Conservation (phyloP, 2,797 vertebrate genomes). For the Coregonus sp. region DNA sequence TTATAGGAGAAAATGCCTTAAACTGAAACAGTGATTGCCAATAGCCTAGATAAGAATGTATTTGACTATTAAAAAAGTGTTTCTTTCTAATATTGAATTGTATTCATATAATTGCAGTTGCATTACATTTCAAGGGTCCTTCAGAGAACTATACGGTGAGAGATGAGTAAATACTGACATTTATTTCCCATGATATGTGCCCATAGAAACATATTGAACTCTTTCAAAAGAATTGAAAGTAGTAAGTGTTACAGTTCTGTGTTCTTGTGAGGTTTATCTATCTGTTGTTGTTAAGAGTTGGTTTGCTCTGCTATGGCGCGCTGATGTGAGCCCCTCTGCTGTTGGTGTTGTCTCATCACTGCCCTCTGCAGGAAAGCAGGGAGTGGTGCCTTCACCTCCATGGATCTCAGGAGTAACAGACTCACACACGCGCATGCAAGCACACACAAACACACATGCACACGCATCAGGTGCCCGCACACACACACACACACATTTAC, state of each 20-base stretch:
- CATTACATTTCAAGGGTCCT: too few species aligned
- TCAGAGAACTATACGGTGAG: too few species aligned
- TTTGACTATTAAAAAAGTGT: too few species aligned
- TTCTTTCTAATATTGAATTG: too few species aligned
- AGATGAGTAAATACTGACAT: too few species aligned
- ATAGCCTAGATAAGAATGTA: neutral
- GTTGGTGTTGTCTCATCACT: conserved; percentile 45
- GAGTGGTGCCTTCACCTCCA: neutral
- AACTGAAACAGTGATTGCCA: conserved; percentile 6
- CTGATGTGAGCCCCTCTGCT: conserved; percentile 34
- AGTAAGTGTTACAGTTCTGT: neutral
- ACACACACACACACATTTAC: conserved; percentile 5
- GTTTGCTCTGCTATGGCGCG: conserved; percentile 21
- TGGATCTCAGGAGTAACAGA: neutral
- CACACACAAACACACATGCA: conserved; percentile 17
- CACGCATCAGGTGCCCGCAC: conserved; percentile 11
- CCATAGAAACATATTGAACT: neutral
- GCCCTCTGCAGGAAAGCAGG: conserved; percentile 63
- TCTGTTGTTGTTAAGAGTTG: neutral
- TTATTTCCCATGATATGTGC: too few species aligned
- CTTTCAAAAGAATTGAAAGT: neutral
- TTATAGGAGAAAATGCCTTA: conserved; percentile 31
- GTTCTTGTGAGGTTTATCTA: neutral
- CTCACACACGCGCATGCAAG: too few species aligned
- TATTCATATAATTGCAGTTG: too few species aligned